Percentiles rank a stretch among this genome's conserved stretches.
These are phyloP conservation scores for Beaufortia kweichowensis DNA, from an alignment of 2,113 vertebrate genomes.

Conservation along the genomic window DNA sequence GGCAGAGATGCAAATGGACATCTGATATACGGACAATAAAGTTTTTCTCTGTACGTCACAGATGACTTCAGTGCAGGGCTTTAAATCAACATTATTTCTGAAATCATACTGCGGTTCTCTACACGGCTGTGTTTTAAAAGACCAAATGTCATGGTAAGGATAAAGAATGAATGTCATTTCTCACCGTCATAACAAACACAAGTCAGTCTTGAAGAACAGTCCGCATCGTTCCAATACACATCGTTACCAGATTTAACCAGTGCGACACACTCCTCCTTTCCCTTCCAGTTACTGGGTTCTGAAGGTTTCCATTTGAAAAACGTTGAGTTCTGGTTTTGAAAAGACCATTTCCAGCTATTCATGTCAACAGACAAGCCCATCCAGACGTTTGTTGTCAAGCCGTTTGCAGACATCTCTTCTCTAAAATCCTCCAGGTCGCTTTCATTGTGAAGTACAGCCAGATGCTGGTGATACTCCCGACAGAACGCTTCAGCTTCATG, in stretches of 20 bases:
- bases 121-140: no score
- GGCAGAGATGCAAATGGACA: no score
- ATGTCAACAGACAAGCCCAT: background rate
- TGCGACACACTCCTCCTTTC: background rate
- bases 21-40: no score
- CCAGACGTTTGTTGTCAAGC: background rate
- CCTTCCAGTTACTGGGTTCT: background rate
- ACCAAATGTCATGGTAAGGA: no score
- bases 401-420: background rate
- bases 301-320: background rate
- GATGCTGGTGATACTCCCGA: background rate
- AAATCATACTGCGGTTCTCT: no score
- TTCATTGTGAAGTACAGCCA: background rate
- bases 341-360: background rate
- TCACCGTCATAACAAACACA: background rate
- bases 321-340: background rate
- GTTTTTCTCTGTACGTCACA: no score
- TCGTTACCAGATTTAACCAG: accelerated
- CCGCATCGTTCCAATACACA: background rate
- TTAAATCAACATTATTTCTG: no score
- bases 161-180: background rate
- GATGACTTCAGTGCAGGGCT: no score
- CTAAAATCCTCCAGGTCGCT: background rate
- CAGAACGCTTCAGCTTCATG: background rate
- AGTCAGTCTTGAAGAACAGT: background rate